These are phyloP conservation scores for Cataglyphis rosenhaueri DNA, from an alignment of 2,888 invertebrate genomes.

Conservation along the genomic window DNA sequence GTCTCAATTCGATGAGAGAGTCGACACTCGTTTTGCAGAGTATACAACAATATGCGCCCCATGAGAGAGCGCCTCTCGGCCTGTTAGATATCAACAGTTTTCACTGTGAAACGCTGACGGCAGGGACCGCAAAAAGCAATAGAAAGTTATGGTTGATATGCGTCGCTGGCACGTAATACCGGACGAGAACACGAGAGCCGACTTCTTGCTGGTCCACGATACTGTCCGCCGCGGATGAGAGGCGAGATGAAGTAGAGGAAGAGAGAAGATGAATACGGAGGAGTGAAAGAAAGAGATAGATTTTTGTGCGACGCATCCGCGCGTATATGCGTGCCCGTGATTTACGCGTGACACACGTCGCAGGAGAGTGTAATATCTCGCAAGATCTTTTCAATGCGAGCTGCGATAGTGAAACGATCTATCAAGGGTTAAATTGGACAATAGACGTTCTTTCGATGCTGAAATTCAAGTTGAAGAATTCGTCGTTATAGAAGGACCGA, in stretches of 20 bases:
- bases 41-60: conserved; percentile 56
- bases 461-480: conserved; percentile 11
- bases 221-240: conserved; percentile 5
- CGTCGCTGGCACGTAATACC: conserved; percentile 70
- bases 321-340: conserved; percentile 2
- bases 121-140: conserved; percentile 64
- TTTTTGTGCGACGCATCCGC: conserved; percentile 28
- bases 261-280: neutral
- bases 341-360: conserved; percentile 49
- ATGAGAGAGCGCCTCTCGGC: conserved; percentile 20
- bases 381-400: conserved; percentile 38
- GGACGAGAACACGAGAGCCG: conserved; percentile 57
- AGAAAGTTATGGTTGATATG: conserved; percentile 75
- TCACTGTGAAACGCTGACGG: conserved; percentile 51
- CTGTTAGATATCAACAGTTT: conserved; percentile 67
- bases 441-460: conserved; percentile 18
- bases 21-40: conserved; percentile 27
- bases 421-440: conserved; percentile 54
- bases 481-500: neutral
- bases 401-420: conserved; percentile 31
- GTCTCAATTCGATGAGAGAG: conserved; percentile 49
- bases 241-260: neutral
- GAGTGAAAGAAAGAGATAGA: neutral
- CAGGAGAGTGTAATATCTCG: conserved; percentile 18
- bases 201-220: conserved; percentile 58